Base-by-base conservation (phyloP, 2,888 invertebrate genomes). In the Hipparchia semele region DNA sequence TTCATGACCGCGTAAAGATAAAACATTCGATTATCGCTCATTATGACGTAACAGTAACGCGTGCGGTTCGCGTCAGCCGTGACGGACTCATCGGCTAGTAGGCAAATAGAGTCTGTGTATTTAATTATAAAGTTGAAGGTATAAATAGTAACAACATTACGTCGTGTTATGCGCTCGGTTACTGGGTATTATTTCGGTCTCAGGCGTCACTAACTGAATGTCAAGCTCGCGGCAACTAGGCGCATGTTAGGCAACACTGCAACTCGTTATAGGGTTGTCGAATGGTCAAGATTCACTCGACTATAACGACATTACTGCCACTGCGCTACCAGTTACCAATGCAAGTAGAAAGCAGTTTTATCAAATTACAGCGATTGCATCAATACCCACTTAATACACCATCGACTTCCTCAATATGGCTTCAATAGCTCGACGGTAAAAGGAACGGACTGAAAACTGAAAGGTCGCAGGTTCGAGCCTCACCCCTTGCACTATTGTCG, bases 61-160 rank as follows among this genome's bases (percentile, higher is more conserved):
- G 78, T 79, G 6, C 59, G 59, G 80, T 81, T 82, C 75, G 77
- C 80, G 82, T 82, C 80, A 78, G 45, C 59, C 75, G 79, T 81
- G 80, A 79, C 79, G 80, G 78, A 77, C 84, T 85, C 85, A 83
- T 83, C 81, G 79, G 81, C 84, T 84, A 85, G 85, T 86, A 87
- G 85, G 86, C 87, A 89, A 88, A 89, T 73, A 87, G 89, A 87
- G 87, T 86, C 83, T 84, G 87, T 84, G 85, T 87, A 86, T 90
- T 90, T 91, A 92, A 91, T 92, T 91, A 91, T 90, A 90, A 87
- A 84, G 79, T 79, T 83, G 86, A 39, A 39, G 39, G 39, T 91
- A 91, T 91, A 90, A 91, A 91, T 92, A 92, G 92, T 87, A 87
- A 86, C 85, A 89, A 84, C 87, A 90, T 91, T 90, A 90, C 90